These are phyloP conservation scores for Alcedo quadribrachys DNA, from an alignment of 2,797 vertebrate species.

Conservation along the genomic window DNA sequence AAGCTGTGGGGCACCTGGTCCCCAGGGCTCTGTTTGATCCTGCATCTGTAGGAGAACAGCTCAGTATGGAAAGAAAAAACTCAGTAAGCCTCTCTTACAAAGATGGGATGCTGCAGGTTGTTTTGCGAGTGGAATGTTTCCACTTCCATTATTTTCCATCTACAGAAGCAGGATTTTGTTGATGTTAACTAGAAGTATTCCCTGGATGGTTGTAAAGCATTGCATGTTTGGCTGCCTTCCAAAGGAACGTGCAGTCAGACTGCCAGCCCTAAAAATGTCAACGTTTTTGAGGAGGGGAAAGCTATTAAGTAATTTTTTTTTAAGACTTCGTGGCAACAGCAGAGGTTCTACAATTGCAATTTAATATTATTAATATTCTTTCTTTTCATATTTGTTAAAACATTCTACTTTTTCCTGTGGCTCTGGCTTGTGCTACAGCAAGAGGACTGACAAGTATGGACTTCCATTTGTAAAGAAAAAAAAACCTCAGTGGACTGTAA, in stretches of 20 bases:
- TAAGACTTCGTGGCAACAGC: background rate
- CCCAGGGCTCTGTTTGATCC: background rate
- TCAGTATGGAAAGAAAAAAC: background rate
- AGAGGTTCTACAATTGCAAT: background rate
- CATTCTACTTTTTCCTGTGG: background rate
- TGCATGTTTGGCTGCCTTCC: background rate
- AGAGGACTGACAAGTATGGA: background rate
- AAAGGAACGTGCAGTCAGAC: background rate
- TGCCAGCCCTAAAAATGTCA: background rate
- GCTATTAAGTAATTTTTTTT: background rate
- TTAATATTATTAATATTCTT: background rate
- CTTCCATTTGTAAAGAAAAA: background rate
- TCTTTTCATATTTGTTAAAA: background rate
- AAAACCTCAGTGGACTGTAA: background rate
- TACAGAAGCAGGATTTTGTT: background rate
- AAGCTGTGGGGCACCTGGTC: background rate
- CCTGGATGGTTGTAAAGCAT: background rate
- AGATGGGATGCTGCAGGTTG: background rate
- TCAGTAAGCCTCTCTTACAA: background rate
- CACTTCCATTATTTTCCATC: background rate
- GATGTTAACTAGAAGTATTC: background rate
- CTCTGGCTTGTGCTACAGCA: background rate
- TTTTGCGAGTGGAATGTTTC: background rate
- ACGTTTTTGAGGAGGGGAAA: rapidly evolving
- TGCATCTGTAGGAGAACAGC: background rate